Evolutionary conservation across 2,888 invertebrate species (phyloP).

Genomic region (Rapana venosa): DNA sequence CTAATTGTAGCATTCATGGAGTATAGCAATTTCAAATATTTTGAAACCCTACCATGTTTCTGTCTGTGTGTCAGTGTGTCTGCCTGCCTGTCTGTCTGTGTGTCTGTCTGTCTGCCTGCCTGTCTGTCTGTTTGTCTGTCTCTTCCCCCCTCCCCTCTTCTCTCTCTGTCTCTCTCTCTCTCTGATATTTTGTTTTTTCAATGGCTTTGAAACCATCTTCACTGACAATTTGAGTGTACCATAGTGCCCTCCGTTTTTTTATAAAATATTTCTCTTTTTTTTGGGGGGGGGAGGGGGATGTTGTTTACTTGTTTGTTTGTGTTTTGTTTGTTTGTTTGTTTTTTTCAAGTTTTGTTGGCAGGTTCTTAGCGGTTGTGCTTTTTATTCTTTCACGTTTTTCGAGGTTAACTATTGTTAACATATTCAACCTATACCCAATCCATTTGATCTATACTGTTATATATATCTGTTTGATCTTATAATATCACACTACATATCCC

Average conservation of each 20-base stretch:
- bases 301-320: not conserved
- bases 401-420: too few relatives aligned
- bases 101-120: not conserved
- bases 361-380: too few relatives aligned
- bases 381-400: too few relatives aligned
- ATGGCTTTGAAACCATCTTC: not conserved
- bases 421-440: too few relatives aligned
- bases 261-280: not conserved
- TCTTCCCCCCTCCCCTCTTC: not conserved
- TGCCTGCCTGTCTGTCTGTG: not conserved
- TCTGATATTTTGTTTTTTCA: not conserved
- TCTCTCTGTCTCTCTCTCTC: not conserved
- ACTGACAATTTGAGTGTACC: not conserved
- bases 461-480: too few relatives aligned
- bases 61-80: not conserved
- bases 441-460: too few relatives aligned
- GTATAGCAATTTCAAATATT: too few relatives aligned
- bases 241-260: not conserved
- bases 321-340: not conserved
- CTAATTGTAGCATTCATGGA: too few relatives aligned
- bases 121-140: not conserved
- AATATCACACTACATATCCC: too few relatives aligned
- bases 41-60: not conserved
- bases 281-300: too few relatives aligned
- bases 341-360: not conserved